phyloP scores from a whole-genome alignment of 2,797 vertebrate genomes.

The Lemur catta region DNA sequence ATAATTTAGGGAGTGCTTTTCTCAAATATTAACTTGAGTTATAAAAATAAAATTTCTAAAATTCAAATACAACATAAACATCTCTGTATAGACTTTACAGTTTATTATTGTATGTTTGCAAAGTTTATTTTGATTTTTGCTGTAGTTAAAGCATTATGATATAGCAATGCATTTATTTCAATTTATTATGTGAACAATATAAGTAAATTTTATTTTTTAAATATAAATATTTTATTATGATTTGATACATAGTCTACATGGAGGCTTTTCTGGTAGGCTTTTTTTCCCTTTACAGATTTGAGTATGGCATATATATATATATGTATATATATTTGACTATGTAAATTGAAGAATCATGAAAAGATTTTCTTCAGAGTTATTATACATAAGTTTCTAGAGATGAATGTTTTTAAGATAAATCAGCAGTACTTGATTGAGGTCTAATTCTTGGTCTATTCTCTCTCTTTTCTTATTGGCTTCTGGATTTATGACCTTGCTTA shows the following conservation, averaged over 20 bases:
- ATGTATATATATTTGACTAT: neutral
- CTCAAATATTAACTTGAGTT: neutral
- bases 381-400: neutral
- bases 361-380: neutral
- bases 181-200: neutral
- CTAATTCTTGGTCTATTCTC: neutral
- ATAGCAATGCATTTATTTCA: neutral
- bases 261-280: neutral
- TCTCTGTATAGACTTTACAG: neutral
- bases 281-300: neutral
- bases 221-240: neutral
- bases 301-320: neutral
- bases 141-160: neutral
- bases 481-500: neutral
- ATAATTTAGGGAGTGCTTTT: neutral
- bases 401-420: neutral
- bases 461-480: neutral
- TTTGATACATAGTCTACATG: neutral
- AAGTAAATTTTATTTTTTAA: neutral
- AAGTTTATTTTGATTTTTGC: neutral
- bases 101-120: neutral
- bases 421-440: neutral
- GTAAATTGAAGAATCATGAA: neutral
- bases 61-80: neutral
- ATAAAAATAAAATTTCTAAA: neutral